A percentile compares a stretch with the other conserved stretches of the same genome.
These are phyloP conservation scores for Dromius quadrimaculatus DNA, from an alignment of 2,888 invertebrate genomes.

Conservation along the genomic window DNA sequence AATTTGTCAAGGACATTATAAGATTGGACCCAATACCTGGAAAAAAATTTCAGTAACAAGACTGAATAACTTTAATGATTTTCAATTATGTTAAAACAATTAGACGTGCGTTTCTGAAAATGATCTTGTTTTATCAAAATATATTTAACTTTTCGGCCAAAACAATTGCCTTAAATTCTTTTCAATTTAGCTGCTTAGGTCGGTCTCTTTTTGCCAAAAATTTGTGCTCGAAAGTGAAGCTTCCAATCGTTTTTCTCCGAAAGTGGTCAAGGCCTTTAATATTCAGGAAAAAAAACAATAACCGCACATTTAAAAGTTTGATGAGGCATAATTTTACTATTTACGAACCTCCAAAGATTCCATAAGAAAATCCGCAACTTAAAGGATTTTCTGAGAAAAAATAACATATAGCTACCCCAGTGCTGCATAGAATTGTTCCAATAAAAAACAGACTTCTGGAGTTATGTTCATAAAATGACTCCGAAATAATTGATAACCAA, in stretches of 20 bases:
- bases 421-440: slow-evolving; percentile 18
- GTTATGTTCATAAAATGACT: slow-evolving; percentile 28
- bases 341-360: slow-evolving; percentile 30
- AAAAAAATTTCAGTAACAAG: no score
- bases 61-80: slow-evolving; percentile 3
- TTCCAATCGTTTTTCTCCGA: no score
- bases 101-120: no score
- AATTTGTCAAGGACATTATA: slow-evolving; percentile 68
- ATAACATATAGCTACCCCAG: slow-evolving; percentile 21
- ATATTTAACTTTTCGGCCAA: no score
- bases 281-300: not conserved
- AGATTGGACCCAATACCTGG: slow-evolving; percentile 68
- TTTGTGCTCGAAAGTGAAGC: no score
- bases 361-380: slow-evolving; percentile 17
- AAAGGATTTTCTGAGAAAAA: not conserved
- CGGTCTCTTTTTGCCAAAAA: no score
- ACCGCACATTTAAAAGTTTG: not conserved
- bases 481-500: slow-evolving; percentile 30
- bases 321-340: not conserved
- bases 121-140: no score
- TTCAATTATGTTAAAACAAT: not conserved
- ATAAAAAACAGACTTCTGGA: slow-evolving; percentile 27
- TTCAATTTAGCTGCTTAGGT: no score
- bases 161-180: no score
- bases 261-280: no score